Base-by-base conservation (phyloP, 2,113 vertebrate genomes). In the Gallinago paraguaiae region DNA sequence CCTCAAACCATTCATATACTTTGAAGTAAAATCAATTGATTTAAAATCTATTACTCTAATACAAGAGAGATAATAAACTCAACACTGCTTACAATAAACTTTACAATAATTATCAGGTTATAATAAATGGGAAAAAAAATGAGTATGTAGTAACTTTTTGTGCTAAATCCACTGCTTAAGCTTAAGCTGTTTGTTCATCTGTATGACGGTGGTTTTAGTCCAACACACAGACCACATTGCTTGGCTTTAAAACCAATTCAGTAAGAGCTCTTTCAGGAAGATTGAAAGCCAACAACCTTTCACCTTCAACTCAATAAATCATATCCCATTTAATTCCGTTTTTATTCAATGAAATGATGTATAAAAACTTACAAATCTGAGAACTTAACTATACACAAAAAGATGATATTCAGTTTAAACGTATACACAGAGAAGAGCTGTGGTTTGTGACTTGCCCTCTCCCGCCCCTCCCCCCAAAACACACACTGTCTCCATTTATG, bases 341-440 rank as follows among this genome's bases (percentile, higher is more conserved):
- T 98, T 98, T 98, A 98, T 98, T 98, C 96, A 97, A 95, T 98
- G 97, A 98, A 98, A 98, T 97, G 95, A 98, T 97, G 98, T 98
- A 98, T 98, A 98, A 98, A 98, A 98, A 98, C 98, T 98, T 98
- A 98, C 98, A 98, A 98, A 98, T 98, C 90, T 94, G 97, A 97
- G 97, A 98, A 98, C 98, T 97, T 97, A 98, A 98, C 97, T 98
- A 98, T 98, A 98, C 98, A 98, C 96, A 98, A 93, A 97, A 96
- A 97, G 95, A 96, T 95, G 97, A 95, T 96, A 97, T 48, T 98
- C 95, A 85, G 93, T 96, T 97, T 97, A 97, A 98, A 98, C 46
- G 75, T 94, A 96, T 88, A 98, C 96, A 87, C 88, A 97, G 93
- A 96, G 96, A 89, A 96, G 91, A 97, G 95, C 94, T 98, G 94